These are phyloP conservation scores for Lucilia cuprina DNA, from an alignment of 1,140 invertebrate genomes.

Conservation along the genomic window DNA sequence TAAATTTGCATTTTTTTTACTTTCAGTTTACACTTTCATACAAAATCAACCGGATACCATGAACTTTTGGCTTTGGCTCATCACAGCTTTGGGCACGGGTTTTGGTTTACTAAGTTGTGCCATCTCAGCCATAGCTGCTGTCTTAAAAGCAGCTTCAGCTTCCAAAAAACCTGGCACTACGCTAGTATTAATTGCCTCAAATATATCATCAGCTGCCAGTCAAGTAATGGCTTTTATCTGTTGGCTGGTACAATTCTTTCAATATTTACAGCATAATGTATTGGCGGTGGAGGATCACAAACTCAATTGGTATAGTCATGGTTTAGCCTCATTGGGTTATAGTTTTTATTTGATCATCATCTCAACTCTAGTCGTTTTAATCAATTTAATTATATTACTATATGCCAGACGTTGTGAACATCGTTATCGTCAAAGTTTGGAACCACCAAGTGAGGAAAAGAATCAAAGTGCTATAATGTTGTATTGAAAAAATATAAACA, in stretches of 20 bases:
- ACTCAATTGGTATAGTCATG: conserved; percentile 54
- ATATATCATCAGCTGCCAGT: conserved; percentile 52
- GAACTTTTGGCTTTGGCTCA: conserved; percentile 59
- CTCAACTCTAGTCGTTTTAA: conserved; percentile 53
- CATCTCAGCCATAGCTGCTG: conserved; percentile 57
- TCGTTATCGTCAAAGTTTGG: conserved; percentile 47
- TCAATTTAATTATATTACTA: conserved; percentile 54
- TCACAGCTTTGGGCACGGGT: conserved; percentile 56
- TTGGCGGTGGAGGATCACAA: conserved; percentile 51
- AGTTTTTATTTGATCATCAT: conserved; percentile 59
- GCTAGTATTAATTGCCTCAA: conserved; percentile 54
- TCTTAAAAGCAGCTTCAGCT: conserved; percentile 56
- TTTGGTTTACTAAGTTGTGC: conserved; percentile 55
- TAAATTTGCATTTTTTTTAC: no score
- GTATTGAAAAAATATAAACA: conserved; percentile 45
- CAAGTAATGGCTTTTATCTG: conserved; percentile 57
- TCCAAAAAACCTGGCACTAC: conserved; percentile 57
- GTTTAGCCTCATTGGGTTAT: conserved; percentile 55
- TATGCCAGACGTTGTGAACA: conserved; percentile 49
- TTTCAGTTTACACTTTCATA: conserved; percentile 53
- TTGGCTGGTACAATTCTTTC: conserved; percentile 59
- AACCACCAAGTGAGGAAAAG: conserved; percentile 54
- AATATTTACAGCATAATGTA: conserved; percentile 59
- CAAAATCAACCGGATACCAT: conserved; percentile 52
- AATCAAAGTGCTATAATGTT: conserved; percentile 58